Conservation (phyloP, 2,113 vertebrate genomes). For the Otolemur garnettii region DNA sequence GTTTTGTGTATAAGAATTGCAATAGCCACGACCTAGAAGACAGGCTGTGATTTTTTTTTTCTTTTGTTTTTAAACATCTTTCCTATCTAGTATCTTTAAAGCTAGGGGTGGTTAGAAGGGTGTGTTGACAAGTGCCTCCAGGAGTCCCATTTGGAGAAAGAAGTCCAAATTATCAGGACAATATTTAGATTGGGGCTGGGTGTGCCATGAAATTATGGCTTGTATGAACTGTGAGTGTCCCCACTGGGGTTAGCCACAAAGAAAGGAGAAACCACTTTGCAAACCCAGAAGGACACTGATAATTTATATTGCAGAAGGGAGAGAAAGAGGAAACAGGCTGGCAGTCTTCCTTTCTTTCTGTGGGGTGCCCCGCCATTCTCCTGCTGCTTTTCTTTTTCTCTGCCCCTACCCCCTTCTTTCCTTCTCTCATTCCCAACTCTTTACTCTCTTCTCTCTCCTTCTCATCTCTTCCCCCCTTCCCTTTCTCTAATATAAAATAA, state of each 20-base stretch:
- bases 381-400: too few species aligned
- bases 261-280: background rate
- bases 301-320: background rate
- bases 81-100: background rate
- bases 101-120: background rate
- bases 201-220: background rate
- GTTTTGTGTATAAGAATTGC: background rate
- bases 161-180: background rate
- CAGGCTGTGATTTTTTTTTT: background rate
- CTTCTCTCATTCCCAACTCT: too few species aligned
- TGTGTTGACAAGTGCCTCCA: background rate
- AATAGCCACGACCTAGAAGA: background rate
- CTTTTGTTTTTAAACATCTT: constrained; percentile 4
- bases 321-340: background rate
- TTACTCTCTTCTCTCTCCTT: too few species aligned
- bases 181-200: background rate
- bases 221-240: background rate
- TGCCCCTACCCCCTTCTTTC: too few species aligned
- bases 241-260: background rate
- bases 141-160: background rate
- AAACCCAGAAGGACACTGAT: background rate
- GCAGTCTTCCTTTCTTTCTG: too few species aligned
- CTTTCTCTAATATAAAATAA: too few species aligned
- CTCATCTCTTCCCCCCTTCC: too few species aligned
- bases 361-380: too few species aligned